Conservation (phyloP, 2,797 vertebrate species). For the Steatocranus sp. region DNA sequence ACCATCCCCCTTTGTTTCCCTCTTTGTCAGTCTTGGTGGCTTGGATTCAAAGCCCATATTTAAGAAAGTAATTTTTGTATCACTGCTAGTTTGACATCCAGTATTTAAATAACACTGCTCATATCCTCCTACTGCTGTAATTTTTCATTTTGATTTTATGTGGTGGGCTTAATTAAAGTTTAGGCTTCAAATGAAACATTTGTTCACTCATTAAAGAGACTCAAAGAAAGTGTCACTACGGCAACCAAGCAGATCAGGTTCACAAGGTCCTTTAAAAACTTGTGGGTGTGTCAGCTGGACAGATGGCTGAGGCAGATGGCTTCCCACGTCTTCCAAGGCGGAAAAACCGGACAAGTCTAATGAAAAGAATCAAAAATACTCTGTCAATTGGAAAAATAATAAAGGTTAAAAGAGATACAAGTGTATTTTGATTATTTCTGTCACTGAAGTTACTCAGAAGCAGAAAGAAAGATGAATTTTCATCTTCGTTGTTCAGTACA, state of each 20-base stretch:
- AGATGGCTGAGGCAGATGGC: neutral
- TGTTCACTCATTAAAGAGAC: neutral
- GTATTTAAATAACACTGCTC: neutral
- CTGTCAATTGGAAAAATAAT: neutral
- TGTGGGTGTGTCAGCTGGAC: neutral
- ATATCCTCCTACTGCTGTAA: neutral
- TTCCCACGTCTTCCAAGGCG: neutral
- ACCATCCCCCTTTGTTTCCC: neutral
- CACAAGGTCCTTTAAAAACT: neutral
- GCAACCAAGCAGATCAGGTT: neutral
- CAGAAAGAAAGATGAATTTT: neutral
- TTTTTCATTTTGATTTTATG: neutral
- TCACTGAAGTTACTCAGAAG: neutral
- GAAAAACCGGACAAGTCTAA: neutral
- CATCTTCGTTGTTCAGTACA: neutral
- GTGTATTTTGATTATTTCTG: neutral
- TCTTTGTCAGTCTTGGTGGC: neutral
- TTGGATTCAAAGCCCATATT: neutral
- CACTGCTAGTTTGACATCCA: neutral
- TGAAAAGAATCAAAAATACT: neutral
- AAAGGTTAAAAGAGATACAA: neutral
- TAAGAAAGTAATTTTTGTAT: neutral
- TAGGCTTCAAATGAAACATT: rapidly evolving
- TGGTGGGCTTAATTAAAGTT: neutral
- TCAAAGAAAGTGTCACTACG: neutral